Conservation (phyloP, 1,140 invertebrate species). For the Artemia franciscana region DNA sequence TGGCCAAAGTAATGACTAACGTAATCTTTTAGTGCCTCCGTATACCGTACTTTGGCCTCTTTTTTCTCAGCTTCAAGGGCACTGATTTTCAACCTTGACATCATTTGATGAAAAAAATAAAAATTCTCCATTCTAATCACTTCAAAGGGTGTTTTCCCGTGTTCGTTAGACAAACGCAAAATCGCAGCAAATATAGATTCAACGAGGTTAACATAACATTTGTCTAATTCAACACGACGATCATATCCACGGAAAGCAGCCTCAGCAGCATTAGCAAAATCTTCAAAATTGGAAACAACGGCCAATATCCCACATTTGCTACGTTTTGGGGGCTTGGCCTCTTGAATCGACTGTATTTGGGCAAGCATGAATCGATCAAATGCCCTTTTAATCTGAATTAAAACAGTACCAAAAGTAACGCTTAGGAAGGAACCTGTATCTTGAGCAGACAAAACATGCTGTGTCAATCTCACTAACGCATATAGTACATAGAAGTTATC, state of each 20-base stretch:
- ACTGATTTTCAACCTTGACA: conserved; percentile 72
- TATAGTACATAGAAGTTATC: conserved; percentile 78
- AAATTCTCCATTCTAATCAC: conserved; percentile 94
- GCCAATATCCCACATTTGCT: conserved; percentile 74
- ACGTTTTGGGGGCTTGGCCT: conserved; percentile 43
- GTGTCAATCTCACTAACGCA: conserved; percentile 60
- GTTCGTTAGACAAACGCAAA: conserved; percentile 48
- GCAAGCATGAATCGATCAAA: conserved; percentile 80
- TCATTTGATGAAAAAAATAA: conserved; percentile 66
- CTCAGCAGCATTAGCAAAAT: conserved; percentile 66
- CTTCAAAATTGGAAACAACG: conserved; percentile 76
- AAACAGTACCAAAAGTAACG: conserved; percentile 60
- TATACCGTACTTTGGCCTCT: conserved; percentile 75
- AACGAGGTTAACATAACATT: conserved; percentile 72
- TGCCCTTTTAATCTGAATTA: conserved; percentile 79
- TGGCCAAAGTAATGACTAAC: conserved; percentile 83
- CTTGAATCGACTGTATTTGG: conserved; percentile 57
- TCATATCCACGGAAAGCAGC: conserved; percentile 64
- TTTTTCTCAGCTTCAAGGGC: conserved; percentile 68
- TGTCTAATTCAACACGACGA: conserved; percentile 78
- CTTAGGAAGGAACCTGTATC: conserved; percentile 75
- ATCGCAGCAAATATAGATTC: conserved; percentile 68
- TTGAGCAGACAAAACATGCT: conserved; percentile 71
- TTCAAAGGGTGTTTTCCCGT: conserved; percentile 77
- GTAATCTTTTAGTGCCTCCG: conserved; percentile 68